Evolutionary conservation across 2,888 invertebrate genomes (phyloP).

Genomic region (Pycnomerus fuliginosus): DNA sequence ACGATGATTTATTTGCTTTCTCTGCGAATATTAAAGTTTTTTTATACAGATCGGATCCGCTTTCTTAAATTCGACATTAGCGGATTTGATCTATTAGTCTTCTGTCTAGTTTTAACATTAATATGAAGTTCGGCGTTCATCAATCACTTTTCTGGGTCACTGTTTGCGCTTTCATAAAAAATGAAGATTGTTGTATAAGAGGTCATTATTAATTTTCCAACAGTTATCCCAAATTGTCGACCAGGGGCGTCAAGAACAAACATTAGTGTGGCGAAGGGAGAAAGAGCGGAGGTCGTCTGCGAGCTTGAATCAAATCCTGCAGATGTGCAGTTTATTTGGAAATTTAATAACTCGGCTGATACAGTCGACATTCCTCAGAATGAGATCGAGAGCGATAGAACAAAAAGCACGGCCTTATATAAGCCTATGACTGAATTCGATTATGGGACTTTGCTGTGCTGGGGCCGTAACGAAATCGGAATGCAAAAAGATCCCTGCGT

Average conservation of each 20-base stretch:
- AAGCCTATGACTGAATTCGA: constrained; percentile 72
- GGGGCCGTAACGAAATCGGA: constrained; percentile 73
- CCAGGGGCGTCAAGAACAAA: constrained; percentile 67
- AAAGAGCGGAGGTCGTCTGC: constrained; percentile 68
- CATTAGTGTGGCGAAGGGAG: constrained; percentile 73
- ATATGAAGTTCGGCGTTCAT: no score
- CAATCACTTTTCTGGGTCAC: no score
- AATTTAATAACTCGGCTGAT: constrained; percentile 74
- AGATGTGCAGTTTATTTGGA: constrained; percentile 70
- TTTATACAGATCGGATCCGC: no score
- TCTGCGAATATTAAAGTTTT: constrained; percentile 35
- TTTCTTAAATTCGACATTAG: no score
- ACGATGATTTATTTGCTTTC: constrained; percentile 36
- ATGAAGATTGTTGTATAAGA: no score
- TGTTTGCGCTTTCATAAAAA: no score
- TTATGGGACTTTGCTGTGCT: constrained; percentile 73
- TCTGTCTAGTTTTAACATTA: no score
- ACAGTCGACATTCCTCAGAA: constrained; percentile 67
- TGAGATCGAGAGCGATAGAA: constrained; percentile 61
- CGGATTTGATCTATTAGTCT: no score
- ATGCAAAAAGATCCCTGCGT: constrained; percentile 72
- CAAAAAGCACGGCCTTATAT: constrained; percentile 66
- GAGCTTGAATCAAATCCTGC: constrained; percentile 74
- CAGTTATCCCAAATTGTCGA: constrained; percentile 73
- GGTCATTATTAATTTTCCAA: no score